Evolutionary conservation across 1,140 invertebrate species (phyloP), one percentile per base, ranked within the genome.

Genomic region (Trichogramma pretiosum): DNA sequence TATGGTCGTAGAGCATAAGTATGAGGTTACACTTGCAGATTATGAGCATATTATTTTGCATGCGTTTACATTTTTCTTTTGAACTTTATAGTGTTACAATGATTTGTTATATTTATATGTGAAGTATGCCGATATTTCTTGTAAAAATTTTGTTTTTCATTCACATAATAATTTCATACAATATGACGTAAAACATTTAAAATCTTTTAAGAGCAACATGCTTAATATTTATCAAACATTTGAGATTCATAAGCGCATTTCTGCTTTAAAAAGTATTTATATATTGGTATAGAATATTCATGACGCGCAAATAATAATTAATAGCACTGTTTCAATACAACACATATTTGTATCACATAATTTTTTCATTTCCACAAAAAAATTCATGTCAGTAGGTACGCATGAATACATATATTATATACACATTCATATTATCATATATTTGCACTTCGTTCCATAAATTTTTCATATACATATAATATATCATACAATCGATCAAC

Each of bases 1-100:
- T n/a, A n/a, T n/a, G n/a, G n/a, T n/a, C n/a, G n/a, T n/a, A n/a
- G n/a, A n/a, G n/a, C n/a, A n/a, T n/a, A n/a, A n/a, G n/a, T n/a
- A n/a, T n/a, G n/a, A n/a, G n/a, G n/a, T n/a, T n/a, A n/a, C n/a
- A n/a, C n/a, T n/a, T n/a, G n/a, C n/a, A n/a, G n/a, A 46, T 46
- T 52, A 50, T 50, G 44, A 49, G 57, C 53, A 54, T 60, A 62
- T 57, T 55, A 59, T 62, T 52, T 54, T 53, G 36, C 24, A 54
- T 41, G 45, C 52, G 52, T 50, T 55, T 55, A 54, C 52, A 55
- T 32, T 46, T 52, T 23, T 46, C 23, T 47, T 52, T 17, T 17
- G 41, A 45, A 55, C 46, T 46, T 47, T 30, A 37, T 45, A 30
- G 24, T 14, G 11, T 14, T 44, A 16, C 32, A 33, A 35, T 36